Conservation (phyloP, 2,797 vertebrate genomes). For the Lophotriccus pileatus region DNA sequence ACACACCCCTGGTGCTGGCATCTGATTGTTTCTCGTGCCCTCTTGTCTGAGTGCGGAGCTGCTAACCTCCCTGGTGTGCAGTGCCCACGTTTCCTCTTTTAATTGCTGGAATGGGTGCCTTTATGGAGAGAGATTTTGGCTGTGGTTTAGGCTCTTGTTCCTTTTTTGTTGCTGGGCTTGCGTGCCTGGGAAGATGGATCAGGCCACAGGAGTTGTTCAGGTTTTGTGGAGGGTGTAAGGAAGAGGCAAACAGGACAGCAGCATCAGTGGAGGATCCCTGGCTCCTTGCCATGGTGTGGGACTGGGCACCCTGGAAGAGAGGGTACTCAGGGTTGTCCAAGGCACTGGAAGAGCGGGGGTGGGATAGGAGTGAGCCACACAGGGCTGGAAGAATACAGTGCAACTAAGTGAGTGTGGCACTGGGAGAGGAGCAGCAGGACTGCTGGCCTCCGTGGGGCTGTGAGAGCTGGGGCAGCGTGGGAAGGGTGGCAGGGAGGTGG, state of each 20-base stretch:
- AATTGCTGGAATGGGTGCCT: not conserved
- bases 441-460: not conserved
- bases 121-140: not conserved
- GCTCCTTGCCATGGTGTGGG: not conserved
- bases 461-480: fast-evolving
- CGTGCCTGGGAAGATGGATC: not conserved
- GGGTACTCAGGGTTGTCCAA: not conserved
- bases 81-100: not conserved
- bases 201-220: not conserved
- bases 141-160: not conserved
- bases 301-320: not conserved
- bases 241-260: not conserved
- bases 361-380: not conserved
- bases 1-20: not conserved
- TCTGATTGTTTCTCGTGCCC: not conserved
- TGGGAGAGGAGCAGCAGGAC: not conserved
- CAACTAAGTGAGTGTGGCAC: fast-evolving
- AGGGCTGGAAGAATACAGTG: not conserved
- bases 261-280: not conserved
- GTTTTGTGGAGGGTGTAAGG: not conserved
- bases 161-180: not conserved
- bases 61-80: fast-evolving
- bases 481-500: not conserved
- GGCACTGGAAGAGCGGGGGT: fast-evolving
- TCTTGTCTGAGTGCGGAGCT: not conserved